A percentile compares a stretch with the other conserved stretches of the same genome.
phyloP scores from a whole-genome alignment of 2,888 invertebrate genomes.

The Congeria kusceri region DNA sequence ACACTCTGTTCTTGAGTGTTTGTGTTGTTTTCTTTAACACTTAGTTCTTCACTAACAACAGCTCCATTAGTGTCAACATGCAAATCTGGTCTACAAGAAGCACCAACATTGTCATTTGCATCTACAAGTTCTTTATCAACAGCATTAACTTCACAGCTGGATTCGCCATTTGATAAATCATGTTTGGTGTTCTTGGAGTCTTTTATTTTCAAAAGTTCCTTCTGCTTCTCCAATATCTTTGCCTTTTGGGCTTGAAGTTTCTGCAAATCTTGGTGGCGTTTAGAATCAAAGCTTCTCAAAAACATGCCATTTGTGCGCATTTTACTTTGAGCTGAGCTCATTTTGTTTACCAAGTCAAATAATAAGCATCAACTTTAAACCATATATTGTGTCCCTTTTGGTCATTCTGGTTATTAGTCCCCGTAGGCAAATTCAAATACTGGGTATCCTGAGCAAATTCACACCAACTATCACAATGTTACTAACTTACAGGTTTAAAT shows the following conservation, averaged over 20 bases:
- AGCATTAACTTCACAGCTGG: neutral
- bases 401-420: too few species aligned
- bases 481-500: too few species aligned
- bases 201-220: constrained; percentile 53
- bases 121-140: neutral
- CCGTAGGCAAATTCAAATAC: too few species aligned
- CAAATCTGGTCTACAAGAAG: neutral
- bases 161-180: neutral
- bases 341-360: constrained; percentile 15
- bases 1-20: neutral
- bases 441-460: too few species aligned
- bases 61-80: neutral
- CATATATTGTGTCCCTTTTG: too few species aligned
- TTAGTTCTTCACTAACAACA: neutral
- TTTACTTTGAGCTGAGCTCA: constrained; percentile 53
- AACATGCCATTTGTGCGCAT: constrained; percentile 78
- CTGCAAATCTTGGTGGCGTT: constrained; percentile 59
- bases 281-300: constrained; percentile 71
- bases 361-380: too few species aligned
- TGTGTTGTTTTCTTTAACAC: neutral
- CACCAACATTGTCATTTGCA: neutral
- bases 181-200: constrained; percentile 32
- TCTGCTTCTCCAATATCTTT: constrained; percentile 59
- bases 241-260: constrained; percentile 44
- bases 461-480: too few species aligned